These are phyloP conservation scores for Phylloscopus trochilus DNA, from an alignment of 2,113 vertebrate genomes.

Conservation along the genomic window DNA sequence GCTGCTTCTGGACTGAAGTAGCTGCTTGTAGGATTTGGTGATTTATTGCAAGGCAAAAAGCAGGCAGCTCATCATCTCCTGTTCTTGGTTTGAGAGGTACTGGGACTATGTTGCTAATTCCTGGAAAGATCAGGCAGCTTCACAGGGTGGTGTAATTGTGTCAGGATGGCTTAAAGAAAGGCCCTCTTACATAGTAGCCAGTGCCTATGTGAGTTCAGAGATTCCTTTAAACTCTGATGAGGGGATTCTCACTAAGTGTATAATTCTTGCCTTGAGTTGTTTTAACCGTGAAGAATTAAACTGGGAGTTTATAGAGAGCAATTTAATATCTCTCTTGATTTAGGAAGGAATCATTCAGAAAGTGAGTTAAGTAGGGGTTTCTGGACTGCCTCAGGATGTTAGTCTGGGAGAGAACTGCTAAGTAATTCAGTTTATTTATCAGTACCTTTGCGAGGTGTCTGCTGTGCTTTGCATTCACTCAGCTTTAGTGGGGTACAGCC, in stretches of 20 bases:
- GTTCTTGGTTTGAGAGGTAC: neutral
- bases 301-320: constrained; percentile 5
- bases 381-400: constrained; percentile 31
- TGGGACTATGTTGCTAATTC: neutral
- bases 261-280: constrained; percentile 51
- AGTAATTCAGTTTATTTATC: constrained; percentile 52
- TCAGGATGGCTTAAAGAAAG: neutral
- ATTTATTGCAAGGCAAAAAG: neutral
- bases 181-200: neutral
- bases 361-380: constrained; percentile 33
- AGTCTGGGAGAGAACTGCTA: neutral
- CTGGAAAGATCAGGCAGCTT: neutral
- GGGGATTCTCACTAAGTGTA: neutral
- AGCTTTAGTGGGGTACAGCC: neutral
- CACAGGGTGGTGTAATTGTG: neutral
- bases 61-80: neutral
- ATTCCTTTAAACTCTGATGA: neutral
- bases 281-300: constrained; percentile 21
- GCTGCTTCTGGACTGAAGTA: neutral
- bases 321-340: constrained; percentile 51
- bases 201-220: neutral
- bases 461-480: neutral
- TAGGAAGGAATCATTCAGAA: constrained; percentile 52
- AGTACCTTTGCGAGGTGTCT: neutral
- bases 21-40: neutral